These are phyloP conservation scores for Drosophila pectinifera DNA, from an alignment of 1,140 invertebrate genomes.

Conservation along the genomic window DNA sequence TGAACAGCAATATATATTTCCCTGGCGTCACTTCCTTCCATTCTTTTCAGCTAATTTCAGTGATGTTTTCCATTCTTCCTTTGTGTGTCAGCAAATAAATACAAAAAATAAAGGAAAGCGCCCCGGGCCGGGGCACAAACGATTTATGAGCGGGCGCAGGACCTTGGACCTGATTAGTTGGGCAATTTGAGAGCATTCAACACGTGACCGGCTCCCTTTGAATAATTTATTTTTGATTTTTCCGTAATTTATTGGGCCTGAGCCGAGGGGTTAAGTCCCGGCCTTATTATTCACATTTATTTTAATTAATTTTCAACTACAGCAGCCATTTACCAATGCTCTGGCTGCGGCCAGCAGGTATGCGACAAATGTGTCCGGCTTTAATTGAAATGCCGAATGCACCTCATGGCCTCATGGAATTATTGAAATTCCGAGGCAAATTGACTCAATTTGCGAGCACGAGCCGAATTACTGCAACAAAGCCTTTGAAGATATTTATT, in stretches of 20 bases:
- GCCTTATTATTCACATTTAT: conserved; percentile 15
- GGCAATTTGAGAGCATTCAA: conserved; percentile 45
- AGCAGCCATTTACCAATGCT: conserved; percentile 10
- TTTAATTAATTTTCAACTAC: conserved; percentile 28
- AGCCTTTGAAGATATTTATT: conserved; percentile 9
- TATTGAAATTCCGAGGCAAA: conserved; percentile 31
- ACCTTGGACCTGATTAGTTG: conserved; percentile 49
- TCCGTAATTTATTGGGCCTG: conserved; percentile 18
- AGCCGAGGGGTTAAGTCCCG: conserved; percentile 8
- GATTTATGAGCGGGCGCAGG: conserved; percentile 38
- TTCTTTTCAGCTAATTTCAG: conserved; percentile 67
- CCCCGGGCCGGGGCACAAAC: conserved; percentile 27
- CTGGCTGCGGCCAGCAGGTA: background rate
- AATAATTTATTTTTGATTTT: conserved; percentile 47
- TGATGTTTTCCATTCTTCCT: conserved; percentile 59
- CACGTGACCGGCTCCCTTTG: conserved; percentile 43
- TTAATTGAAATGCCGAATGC: conserved; percentile 18
- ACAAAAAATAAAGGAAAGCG: conserved; percentile 2
- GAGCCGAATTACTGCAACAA: background rate
- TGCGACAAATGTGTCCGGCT: conserved; percentile 19
- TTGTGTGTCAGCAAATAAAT: conserved; percentile 42
- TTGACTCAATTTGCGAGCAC: background rate
- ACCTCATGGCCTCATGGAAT: conserved; percentile 2
- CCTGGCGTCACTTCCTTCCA: conserved; percentile 43
- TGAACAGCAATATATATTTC: conserved; percentile 56